Evolutionary conservation across 1,140 invertebrate species (phyloP), one percentile per base, ranked within the genome.

Genomic region (Magallana angulata): DNA sequence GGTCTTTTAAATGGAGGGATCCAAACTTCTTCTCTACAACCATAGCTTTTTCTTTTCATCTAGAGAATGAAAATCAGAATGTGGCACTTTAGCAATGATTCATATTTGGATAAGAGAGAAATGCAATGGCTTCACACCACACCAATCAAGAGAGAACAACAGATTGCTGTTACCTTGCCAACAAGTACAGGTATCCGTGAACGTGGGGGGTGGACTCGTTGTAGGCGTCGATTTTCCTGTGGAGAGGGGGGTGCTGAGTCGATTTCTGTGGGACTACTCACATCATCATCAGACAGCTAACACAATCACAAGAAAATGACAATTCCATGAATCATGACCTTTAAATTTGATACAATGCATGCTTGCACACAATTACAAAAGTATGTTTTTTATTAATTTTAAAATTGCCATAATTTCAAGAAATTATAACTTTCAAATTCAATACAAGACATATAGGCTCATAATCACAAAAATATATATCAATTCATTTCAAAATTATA

Each of bases 1-100:
- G 89, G 82, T 60, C 87, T 81, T 85, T 91, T 91, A 14, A 88
- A 87, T 16, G 88, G 85, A 18, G 87, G 83, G 9, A 62, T 88
- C 16, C 84, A 76, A 60, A 68, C 8, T 62, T 91, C 90, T 57
- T 91, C 90, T 68, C 85, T 82, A 59, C 80, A 71, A 30, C 71
- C 59, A 81, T 86, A 83, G 71, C 87, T 88, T 81, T 90, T 91
- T 76, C 90, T 88, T 84, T 91, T 91, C 90, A 91, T 89, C 91
- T 91, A 76, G 56, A 89, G 82, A 60, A 76, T 24, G 36, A 86
- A 14, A 64, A 48, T 80, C 48, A 57, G 30, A 30, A 57, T 58
- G 16, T 36, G 36, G 18, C 62, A 16, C 14, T 64, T 16, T 64
- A 64, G 62, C 36, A 48, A 48, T 48, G 36, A 48, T 48, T 48